These are phyloP conservation scores for Heliconius eleuchia DNA, from an alignment of 1,140 invertebrate genomes.

Conservation along the genomic window DNA sequence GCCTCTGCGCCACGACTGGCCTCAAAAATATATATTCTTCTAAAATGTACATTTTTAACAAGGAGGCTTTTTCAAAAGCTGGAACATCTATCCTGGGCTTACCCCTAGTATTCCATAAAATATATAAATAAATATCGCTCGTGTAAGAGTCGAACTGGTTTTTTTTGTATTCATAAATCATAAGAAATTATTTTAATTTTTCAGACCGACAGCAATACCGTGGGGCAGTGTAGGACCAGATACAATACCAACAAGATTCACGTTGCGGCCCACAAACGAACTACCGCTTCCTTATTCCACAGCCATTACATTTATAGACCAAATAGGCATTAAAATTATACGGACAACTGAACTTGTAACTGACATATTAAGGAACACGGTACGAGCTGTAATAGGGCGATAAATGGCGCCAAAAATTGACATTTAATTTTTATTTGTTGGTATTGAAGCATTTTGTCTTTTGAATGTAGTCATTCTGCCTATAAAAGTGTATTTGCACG, in stretches of 20 bases:
- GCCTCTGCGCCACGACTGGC: too few species aligned
- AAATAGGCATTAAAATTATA: slow-evolving; percentile 79
- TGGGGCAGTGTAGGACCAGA: slow-evolving; percentile 54
- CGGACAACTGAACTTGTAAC: slow-evolving; percentile 77
- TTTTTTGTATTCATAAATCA: too few species aligned
- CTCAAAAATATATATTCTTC: too few species aligned
- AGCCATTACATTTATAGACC: slow-evolving; percentile 76
- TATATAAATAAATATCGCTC: too few species aligned
- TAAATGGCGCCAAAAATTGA: slow-evolving; percentile 23
- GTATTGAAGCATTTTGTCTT: background rate
- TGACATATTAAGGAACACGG: slow-evolving; percentile 75
- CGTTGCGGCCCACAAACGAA: slow-evolving; percentile 53
- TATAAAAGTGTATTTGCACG: background rate
- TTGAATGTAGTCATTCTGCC: slow-evolving; percentile 21
- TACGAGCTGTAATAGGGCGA: slow-evolving; percentile 72
- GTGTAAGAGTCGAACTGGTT: too few species aligned
- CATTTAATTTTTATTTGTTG: background rate
- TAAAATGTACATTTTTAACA: too few species aligned
- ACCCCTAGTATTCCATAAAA: too few species aligned
- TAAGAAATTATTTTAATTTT: slow-evolving; percentile 29
- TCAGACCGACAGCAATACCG: slow-evolving; percentile 62
- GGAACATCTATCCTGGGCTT: too few species aligned
- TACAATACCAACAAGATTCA: slow-evolving; percentile 56
- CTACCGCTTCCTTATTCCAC: slow-evolving; percentile 60
- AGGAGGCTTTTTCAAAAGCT: too few species aligned